Conservation (phyloP, 2,888 invertebrate species). For the Amphipyra berbera region DNA sequence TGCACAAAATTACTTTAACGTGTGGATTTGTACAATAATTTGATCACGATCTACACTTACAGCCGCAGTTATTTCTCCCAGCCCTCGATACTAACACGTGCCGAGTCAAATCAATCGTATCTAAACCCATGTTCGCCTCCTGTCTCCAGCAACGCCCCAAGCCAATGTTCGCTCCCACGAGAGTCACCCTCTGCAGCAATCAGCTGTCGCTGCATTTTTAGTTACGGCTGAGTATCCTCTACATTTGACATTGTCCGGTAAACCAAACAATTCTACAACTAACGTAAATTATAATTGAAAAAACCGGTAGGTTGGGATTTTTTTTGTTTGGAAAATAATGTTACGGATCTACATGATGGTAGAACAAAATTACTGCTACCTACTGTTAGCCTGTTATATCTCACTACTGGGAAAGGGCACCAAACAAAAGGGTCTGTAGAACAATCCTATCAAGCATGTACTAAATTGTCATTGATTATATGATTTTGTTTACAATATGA, state of each 20-base stretch:
- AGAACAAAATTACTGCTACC: too few relatives aligned
- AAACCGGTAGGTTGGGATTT: too few relatives aligned
- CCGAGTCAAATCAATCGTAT: slow-evolving; percentile 40
- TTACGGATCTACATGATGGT: too few relatives aligned
- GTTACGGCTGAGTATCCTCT: neutral
- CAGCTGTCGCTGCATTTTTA: slow-evolving; percentile 36
- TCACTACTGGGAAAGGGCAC: too few relatives aligned
- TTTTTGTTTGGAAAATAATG: too few relatives aligned
- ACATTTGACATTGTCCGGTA: neutral
- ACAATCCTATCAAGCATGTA: too few relatives aligned
- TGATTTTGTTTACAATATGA: too few relatives aligned
- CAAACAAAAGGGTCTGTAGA: too few relatives aligned
- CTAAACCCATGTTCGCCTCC: slow-evolving; percentile 39
- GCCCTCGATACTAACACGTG: slow-evolving; percentile 20
- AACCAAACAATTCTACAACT: neutral
- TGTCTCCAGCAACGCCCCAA: slow-evolving; percentile 27
- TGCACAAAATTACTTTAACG: neutral
- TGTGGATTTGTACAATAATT: slow-evolving; percentile 1
- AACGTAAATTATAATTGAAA: neutral
- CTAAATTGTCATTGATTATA: too few relatives aligned
- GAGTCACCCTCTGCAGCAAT: slow-evolving; percentile 18
- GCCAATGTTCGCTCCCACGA: slow-evolving; percentile 22
- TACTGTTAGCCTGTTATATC: too few relatives aligned
- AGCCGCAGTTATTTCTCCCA: slow-evolving; percentile 8
- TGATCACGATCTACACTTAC: neutral